Evolutionary conservation across 2,797 vertebrate genomes (phyloP).

Genomic region (Sphenodon punctatus): DNA sequence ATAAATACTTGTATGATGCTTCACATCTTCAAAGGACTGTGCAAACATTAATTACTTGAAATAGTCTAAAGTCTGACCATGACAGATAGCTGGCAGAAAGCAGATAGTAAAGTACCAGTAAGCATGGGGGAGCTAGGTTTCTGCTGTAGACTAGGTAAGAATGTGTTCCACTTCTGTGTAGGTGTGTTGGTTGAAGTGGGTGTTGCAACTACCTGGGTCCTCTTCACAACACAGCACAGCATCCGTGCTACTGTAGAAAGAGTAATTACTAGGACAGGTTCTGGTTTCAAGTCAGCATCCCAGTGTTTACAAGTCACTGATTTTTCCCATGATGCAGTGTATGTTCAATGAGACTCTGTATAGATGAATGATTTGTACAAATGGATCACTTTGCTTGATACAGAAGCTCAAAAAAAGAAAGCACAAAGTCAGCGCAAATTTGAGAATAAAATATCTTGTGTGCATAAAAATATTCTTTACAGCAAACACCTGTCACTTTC

Average conservation of each 20-base stretch:
- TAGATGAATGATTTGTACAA: neutral
- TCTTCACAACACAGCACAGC: neutral
- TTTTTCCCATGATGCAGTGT: neutral
- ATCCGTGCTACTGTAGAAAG: too few relatives aligned
- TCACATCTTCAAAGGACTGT: slow-evolving; percentile 6
- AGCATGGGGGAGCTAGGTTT: neutral
- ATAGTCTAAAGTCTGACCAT: neutral
- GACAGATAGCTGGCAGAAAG: neutral
- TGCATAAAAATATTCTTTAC: neutral
- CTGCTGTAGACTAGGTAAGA: neutral
- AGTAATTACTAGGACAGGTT: too few relatives aligned
- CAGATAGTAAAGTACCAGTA: neutral
- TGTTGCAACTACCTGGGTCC: neutral
- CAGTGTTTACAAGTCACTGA: neutral
- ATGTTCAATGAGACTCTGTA: neutral
- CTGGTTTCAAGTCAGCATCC: neutral
- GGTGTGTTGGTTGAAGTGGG: too few relatives aligned
- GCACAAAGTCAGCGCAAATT: neutral
- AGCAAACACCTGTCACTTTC: neutral
- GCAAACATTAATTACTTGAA: neutral
- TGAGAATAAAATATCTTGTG: neutral
- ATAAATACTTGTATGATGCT: neutral
- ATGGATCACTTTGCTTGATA: neutral
- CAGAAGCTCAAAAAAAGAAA: neutral
- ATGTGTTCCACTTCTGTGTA: too few relatives aligned